Evolutionary conservation across 1,140 invertebrate species (phyloP).

Genomic region (Drosophila neocordata): DNA sequence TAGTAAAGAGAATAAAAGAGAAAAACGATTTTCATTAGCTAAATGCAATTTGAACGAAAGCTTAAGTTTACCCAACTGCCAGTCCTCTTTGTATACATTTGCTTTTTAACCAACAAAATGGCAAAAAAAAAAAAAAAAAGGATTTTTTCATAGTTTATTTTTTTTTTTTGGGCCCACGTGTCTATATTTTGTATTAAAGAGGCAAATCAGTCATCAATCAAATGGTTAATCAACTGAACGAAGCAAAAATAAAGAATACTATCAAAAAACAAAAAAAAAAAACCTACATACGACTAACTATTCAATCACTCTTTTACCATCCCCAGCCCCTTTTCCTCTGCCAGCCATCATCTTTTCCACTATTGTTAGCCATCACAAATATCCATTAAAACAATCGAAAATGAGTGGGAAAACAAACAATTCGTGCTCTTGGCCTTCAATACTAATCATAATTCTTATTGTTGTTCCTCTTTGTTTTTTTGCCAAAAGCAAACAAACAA

Average conservation of each 20-base stretch:
- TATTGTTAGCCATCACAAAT: conserved; percentile 5
- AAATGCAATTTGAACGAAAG: too few relatives aligned
- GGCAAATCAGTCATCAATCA: conserved; percentile 40
- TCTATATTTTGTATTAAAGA: conserved; percentile 2
- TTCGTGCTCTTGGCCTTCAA: background rate
- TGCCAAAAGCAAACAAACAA: conserved; percentile 1
- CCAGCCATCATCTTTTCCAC: too few relatives aligned
- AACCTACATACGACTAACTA: conserved; percentile 18
- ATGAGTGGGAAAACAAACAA: conserved; percentile 10
- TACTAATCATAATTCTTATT: conserved; percentile 13
- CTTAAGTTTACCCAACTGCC: too few relatives aligned
- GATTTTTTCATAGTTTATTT: conserved; percentile 10
- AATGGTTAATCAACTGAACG: conserved; percentile 43
- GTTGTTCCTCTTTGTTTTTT: background rate
- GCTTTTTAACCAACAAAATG: too few relatives aligned
- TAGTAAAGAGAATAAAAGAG: too few relatives aligned
- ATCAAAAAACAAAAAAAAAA: background rate
- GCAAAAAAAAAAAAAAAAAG: background rate
- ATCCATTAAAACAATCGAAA: conserved; percentile 21
- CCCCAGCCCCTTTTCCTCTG: background rate
- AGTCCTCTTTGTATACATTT: too few relatives aligned
- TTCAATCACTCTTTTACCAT: conserved; percentile 18
- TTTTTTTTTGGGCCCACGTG: conserved; percentile 33
- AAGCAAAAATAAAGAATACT: background rate
- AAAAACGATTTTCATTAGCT: too few relatives aligned